Percentiles rank a stretch among this genome's conserved stretches.
These are phyloP conservation scores for Neoascia interrupta DNA, from an alignment of 2,888 invertebrate genomes.

Conservation along the genomic window DNA sequence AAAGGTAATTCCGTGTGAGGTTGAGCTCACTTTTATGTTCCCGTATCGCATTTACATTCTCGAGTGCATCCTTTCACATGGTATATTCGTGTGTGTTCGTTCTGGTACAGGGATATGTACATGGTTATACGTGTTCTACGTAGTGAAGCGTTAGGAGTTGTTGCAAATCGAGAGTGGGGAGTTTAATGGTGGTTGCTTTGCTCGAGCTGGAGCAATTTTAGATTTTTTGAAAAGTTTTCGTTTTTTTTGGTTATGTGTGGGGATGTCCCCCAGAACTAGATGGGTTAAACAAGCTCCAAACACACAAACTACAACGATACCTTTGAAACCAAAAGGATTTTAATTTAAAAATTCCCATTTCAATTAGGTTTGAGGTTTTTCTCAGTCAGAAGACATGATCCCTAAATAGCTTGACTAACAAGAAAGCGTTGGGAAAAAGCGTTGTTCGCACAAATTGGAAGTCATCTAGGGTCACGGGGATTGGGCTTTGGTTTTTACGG, in stretches of 20 bases:
- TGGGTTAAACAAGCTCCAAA: constrained; percentile 2
- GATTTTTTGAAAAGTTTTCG: constrained; percentile 1
- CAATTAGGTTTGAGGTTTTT: constrained; percentile 23
- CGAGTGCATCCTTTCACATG: constrained; percentile 34
- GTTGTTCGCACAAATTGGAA: no score
- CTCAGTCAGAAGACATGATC: no score
- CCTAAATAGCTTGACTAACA: no score
- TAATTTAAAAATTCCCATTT: constrained; percentile 33
- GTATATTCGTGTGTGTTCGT: neutral
- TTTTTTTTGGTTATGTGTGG: neutral
- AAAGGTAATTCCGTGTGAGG: constrained; percentile 8
- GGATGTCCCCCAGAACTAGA: neutral
- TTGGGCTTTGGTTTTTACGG: no score
- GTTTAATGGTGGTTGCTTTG: no score
- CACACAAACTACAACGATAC: constrained; percentile 1
- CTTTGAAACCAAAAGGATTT: constrained; percentile 14
- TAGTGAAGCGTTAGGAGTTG: neutral
- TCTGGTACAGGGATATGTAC: no score
- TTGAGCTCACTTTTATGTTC: constrained; percentile 14
- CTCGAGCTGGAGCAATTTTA: constrained; percentile 10
- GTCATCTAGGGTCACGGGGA: no score
- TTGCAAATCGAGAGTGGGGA: no score
- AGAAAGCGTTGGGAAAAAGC: no score
- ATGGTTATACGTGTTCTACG: neutral
- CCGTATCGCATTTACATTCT: constrained; percentile 26